Evolutionary conservation across 2,888 invertebrate species (phyloP).

Genomic region (Serripes groenlandicus): DNA sequence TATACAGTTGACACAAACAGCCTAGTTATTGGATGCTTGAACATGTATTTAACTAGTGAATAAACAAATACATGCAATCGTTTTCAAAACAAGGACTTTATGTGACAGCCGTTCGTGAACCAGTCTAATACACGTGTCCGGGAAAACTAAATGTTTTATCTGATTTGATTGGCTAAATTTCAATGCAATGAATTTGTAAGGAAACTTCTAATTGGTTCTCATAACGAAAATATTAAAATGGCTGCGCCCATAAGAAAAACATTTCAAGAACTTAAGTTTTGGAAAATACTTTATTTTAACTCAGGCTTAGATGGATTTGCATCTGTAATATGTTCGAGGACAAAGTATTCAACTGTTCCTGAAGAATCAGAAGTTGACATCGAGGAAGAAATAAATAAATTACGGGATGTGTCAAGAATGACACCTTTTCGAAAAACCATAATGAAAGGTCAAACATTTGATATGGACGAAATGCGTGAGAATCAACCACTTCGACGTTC

Average conservation of each 20-base stretch:
- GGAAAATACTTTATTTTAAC: background rate
- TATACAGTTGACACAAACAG: background rate
- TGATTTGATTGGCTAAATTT: conserved; percentile 28
- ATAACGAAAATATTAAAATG: conserved; percentile 34
- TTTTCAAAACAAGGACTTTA: conserved; percentile 4
- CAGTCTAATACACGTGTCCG: conserved; percentile 54
- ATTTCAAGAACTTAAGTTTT: conserved; percentile 1
- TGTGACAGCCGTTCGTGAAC: background rate
- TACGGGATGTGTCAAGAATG: conserved; percentile 54
- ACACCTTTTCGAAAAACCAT: background rate
- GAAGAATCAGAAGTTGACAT: conserved; percentile 34
- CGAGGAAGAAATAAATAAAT: conserved; percentile 48
- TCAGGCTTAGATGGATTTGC: background rate
- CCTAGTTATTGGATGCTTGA: conserved; percentile 8
- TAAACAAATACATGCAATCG: background rate
- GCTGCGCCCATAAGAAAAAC: conserved; percentile 55
- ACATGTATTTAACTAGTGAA: background rate
- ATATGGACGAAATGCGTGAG: background rate
- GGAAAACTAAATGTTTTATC: background rate
- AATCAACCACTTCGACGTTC: background rate
- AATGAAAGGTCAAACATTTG: background rate
- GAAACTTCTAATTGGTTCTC: conserved; percentile 24
- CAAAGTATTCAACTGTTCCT: conserved; percentile 6
- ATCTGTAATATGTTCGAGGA: background rate
- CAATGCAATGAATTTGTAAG: background rate